These are phyloP conservation scores for Trichonephila clavata DNA, from an alignment of 1,140 invertebrate genomes.

Conservation along the genomic window DNA sequence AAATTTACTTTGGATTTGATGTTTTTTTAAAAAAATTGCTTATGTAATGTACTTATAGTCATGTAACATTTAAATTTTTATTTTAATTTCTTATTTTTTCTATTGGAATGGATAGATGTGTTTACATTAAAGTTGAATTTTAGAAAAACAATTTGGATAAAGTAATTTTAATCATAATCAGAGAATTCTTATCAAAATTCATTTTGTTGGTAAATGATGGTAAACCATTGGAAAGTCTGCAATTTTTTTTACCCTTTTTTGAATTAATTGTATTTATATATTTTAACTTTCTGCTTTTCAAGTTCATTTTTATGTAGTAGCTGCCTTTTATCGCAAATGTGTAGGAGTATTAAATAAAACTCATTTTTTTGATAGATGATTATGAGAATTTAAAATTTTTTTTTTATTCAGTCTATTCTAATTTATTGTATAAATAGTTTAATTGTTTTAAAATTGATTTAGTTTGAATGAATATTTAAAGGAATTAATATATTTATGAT, in stretches of 20 bases:
- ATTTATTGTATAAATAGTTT: no score
- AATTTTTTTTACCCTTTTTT: neutral
- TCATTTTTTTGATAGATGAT: neutral
- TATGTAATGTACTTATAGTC: no score
- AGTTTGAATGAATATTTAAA: no score
- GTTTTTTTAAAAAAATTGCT: no score
- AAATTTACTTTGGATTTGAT: no score
- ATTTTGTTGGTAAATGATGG: neutral
- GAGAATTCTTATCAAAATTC: constrained; percentile 15
- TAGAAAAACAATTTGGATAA: neutral
- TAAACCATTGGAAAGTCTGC: neutral
- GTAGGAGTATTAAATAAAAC: constrained; percentile 1
- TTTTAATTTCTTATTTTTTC: no score
- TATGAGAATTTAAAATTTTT: neutral
- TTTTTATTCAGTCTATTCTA: no score
- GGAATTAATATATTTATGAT: no score
- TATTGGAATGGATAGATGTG: no score
- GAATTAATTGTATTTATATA: neutral
- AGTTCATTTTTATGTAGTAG: neutral
- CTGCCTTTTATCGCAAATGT: constrained; percentile 2
- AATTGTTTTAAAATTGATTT: no score
- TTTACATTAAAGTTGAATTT: neutral
- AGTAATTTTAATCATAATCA: neutral
- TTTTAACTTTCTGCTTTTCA: neutral
- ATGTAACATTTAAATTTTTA: no score